Percentiles rank a stretch among this genome's conserved stretches.
These are phyloP conservation scores for Gnathonemus echidnorhynchus DNA, from an alignment of 2,113 vertebrate genomes.

Conservation along the genomic window DNA sequence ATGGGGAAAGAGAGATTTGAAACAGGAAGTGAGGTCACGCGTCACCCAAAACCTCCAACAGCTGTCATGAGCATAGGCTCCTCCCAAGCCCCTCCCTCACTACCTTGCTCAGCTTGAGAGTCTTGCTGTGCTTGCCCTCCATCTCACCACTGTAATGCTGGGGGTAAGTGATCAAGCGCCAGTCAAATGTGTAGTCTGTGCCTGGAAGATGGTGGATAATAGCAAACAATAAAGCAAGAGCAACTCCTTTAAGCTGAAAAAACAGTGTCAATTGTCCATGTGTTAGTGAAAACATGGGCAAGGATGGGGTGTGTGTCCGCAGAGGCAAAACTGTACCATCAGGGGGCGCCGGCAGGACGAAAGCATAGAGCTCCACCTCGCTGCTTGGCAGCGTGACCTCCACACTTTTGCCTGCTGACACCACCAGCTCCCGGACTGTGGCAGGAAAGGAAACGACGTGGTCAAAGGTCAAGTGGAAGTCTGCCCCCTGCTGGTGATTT, in stretches of 20 bases:
- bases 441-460: not conserved
- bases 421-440: constrained; percentile 75
- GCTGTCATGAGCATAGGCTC: too few relatives aligned
- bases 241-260: not conserved
- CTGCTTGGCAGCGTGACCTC: constrained; percentile 84
- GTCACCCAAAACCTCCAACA: not conserved
- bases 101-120: constrained; percentile 87
- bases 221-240: not conserved
- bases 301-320: not conserved
- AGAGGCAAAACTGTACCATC: constrained; percentile 55
- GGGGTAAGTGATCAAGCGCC: constrained; percentile 86
- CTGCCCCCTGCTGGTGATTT: not conserved
- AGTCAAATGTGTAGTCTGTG: constrained; percentile 74
- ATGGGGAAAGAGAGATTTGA: constrained; percentile 21
- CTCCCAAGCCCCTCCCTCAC: constrained; percentile 7
- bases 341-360: constrained; percentile 70
- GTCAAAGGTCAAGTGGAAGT: not conserved
- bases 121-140: constrained; percentile 76
- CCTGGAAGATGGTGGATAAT: not conserved
- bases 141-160: constrained; percentile 88
- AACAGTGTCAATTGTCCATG: not conserved
- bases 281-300: not conserved
- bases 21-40: not conserved
- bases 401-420: constrained; percentile 86
- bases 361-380: constrained; percentile 84